Evolutionary conservation across 1,140 invertebrate species (phyloP), one percentile per base, ranked within the genome.

Genomic region (Aphis gossypii): DNA sequence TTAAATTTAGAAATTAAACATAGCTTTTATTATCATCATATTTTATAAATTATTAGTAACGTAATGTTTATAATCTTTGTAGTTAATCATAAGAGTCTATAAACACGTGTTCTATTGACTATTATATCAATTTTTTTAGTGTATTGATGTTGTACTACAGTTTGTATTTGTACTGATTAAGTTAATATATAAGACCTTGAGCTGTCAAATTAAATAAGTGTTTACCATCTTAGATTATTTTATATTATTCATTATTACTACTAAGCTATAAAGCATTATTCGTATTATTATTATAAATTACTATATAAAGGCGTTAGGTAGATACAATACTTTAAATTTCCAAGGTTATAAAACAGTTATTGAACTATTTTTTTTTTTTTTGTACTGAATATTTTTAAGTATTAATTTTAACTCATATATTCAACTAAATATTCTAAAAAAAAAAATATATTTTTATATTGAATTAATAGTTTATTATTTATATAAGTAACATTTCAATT

Each of bases 21-120:
- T 76, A 76, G 14, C n/a, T 76, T 76, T 11, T n/a, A 76, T 18
- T 60, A 60, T 60, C 0, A 76, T 76, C n/a, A 76, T 76, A 76
- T 76, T 76, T 76, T n/a, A n/a, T n/a, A 76, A 30, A n/a, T 76
- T n/a, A 76, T n/a, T 76, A 68, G n/a, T 68, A 76, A 76, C 60
- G 14, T n/a, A 76, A 76, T 4, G 30, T 76, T 76, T 76, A 20
- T 76, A n/a, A 76, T 76, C 60, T 76, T n/a, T n/a, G 30, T 76
- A 76, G n/a, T n/a, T 76, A n/a, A n/a, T 68, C 30, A 68, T 68
- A 14, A n/a, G 14, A n/a, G 30, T 68, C 5, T 68, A n/a, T n/a
- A 68, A 68, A 68, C 56, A 68, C 30, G 1, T 68, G 60, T 46
- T 46, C n/a, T 68, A 41, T 41, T 41, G 38, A 41, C n/a, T 76